phyloP scores from a whole-genome alignment of 2,797 vertebrate species.

The Acanthornis magna region DNA sequence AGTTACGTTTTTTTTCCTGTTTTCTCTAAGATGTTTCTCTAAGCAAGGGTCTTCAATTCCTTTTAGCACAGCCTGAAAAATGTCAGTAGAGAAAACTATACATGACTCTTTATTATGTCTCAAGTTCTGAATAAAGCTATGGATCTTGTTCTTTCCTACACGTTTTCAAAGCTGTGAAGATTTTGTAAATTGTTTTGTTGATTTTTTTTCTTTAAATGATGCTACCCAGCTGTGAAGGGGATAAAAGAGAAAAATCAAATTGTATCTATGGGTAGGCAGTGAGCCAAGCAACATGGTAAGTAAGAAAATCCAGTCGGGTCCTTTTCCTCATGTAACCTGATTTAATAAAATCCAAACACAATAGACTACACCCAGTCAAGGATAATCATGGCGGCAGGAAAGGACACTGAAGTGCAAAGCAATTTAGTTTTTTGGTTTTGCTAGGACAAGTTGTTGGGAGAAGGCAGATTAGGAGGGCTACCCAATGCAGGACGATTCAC shows the following conservation, averaged over 20 bases:
- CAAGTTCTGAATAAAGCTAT: neutral
- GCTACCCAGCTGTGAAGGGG: neutral
- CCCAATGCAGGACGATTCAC: neutral
- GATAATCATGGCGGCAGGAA: neutral
- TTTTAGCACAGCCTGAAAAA: conserved; percentile 18
- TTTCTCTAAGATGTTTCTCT: neutral
- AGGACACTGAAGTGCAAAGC: neutral
- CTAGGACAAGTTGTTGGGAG: neutral
- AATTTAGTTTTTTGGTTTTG: neutral
- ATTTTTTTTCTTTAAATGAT: neutral
- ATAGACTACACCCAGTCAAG: neutral
- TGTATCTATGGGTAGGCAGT: neutral
- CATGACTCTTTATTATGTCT: neutral
- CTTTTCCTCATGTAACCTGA: neutral
- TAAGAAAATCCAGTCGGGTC: neutral
- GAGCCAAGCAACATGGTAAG: rapidly evolving
- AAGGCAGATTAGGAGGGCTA: neutral
- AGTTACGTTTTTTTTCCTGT: neutral
- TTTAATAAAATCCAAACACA: neutral
- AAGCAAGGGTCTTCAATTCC: neutral
- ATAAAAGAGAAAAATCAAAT: neutral
- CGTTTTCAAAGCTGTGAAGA: neutral
- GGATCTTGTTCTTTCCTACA: neutral
- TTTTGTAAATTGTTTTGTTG: neutral
- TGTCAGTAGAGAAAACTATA: neutral